Percentiles rank a stretch among this genome's conserved stretches.
These are phyloP conservation scores for Argopecten irradians DNA, from an alignment of 1,140 invertebrate genomes.

Conservation along the genomic window DNA sequence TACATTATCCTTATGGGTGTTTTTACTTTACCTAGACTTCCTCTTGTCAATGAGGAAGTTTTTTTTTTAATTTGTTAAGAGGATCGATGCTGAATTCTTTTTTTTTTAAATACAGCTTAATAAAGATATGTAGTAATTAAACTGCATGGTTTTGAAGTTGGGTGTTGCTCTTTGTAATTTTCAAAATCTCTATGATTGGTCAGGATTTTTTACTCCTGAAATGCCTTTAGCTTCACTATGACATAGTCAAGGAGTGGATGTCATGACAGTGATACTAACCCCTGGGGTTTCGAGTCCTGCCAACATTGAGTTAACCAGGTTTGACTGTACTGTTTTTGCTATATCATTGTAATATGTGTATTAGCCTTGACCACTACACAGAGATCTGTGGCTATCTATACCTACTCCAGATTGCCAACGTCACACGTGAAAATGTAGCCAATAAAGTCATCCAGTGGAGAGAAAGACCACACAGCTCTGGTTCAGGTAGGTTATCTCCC, in stretches of 20 bases:
- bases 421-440: slow-evolving; percentile 59
- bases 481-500: slow-evolving; percentile 36
- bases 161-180: too few relatives aligned
- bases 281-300: neutral
- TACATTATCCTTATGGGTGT: too few relatives aligned
- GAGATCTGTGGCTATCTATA: slow-evolving; percentile 62
- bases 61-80: neutral
- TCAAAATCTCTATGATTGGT: neutral
- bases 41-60: neutral
- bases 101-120: too few relatives aligned
- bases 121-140: neutral
- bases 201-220: too few relatives aligned
- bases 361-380: slow-evolving; percentile 31
- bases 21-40: neutral
- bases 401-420: slow-evolving; percentile 54
- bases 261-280: too few relatives aligned
- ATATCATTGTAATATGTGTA: neutral
- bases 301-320: neutral
- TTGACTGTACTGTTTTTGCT: neutral
- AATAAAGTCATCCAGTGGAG: slow-evolving; percentile 57
- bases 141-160: neutral
- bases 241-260: too few relatives aligned
- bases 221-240: too few relatives aligned
- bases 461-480: slow-evolving; percentile 53
- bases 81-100: neutral